Base-by-base conservation (phyloP, 2,888 invertebrate species). In the Rosalia funebris region DNA sequence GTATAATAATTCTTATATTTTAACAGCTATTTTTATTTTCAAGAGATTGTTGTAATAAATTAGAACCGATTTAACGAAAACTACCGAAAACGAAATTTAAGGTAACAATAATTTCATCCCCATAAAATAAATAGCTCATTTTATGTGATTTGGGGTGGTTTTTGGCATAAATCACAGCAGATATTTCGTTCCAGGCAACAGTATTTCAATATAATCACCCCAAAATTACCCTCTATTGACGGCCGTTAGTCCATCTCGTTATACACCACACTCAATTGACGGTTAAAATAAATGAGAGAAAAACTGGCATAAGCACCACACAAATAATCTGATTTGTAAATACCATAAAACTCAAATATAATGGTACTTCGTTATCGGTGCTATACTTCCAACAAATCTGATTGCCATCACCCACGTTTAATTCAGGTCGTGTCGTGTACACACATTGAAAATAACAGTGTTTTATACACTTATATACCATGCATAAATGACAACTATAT, bases 131-230 rank as follows among this genome's bases (percentile, higher is more conserved):
- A 73, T 68, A 68, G 69, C 64, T 68, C 67, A 66, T 73, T 75
- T 73, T 68, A 69, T 69, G 69, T 62, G 71, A 63, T 55, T 58
- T 44, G 64, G 65, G 68, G 68, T 69, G 72, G 69, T 71, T 70
- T 65, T 67, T 61, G 57, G 62, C 68, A 73, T 74, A 75, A 73
- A 75, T 75, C 75, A 74, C 65, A 53, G 58, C 57, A 66, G 71
- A 72, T 71, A 72, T 74, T 71, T 65, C 68, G 73, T 72, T 76
- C 71, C 72, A 72, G 71, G 73, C 76, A 74, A 74, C 77, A 76
- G 71, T 76, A 78, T 77, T 78, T 77, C 77, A 77, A 77, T 75
- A 77, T 78, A 77, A 78, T 78, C 76, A 75, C 77, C 73, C 68
- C 57, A 46, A 61, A 66, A 66, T 66, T 63, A 63, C 63, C 66